Conservation (phyloP, 2,888 invertebrate genomes). For the Melipona bicolor region DNA sequence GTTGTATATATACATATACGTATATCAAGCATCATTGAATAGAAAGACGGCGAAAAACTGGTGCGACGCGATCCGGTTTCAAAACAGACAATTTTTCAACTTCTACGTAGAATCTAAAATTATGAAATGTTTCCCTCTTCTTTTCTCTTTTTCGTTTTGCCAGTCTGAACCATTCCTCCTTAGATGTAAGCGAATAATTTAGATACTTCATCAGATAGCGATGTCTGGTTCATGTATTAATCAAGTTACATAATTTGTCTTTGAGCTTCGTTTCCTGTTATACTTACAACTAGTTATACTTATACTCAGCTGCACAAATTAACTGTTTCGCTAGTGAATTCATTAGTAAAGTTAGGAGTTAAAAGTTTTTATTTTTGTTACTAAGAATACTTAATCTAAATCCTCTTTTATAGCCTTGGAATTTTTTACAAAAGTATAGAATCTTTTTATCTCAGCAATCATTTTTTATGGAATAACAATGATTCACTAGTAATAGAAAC, state of each 20-base stretch:
- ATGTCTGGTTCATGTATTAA: not conserved
- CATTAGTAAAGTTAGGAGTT: no score
- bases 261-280: not conserved
- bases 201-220: not conserved
- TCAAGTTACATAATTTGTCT: not conserved
- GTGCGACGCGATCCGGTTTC: conserved; percentile 46
- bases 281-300: no score
- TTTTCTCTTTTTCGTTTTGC: not conserved
- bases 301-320: no score
- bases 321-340: no score
- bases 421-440: no score
- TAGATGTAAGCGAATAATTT: conserved; percentile 6
- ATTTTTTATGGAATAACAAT: no score
- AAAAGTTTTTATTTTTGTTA: no score
- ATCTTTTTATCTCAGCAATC: no score
- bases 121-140: conserved; percentile 41
- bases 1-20: not conserved
- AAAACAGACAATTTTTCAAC: conserved; percentile 50
- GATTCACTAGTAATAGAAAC: no score
- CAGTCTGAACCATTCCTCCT: conserved; percentile 24
- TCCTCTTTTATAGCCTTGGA: no score
- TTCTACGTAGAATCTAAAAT: conserved; percentile 12
- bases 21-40: conserved; percentile 39
- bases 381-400: no score
- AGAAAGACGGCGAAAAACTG: conserved; percentile 15